These are phyloP conservation scores for Hemaris fuciformis DNA, from an alignment of 2,888 invertebrate species.

Conservation along the genomic window DNA sequence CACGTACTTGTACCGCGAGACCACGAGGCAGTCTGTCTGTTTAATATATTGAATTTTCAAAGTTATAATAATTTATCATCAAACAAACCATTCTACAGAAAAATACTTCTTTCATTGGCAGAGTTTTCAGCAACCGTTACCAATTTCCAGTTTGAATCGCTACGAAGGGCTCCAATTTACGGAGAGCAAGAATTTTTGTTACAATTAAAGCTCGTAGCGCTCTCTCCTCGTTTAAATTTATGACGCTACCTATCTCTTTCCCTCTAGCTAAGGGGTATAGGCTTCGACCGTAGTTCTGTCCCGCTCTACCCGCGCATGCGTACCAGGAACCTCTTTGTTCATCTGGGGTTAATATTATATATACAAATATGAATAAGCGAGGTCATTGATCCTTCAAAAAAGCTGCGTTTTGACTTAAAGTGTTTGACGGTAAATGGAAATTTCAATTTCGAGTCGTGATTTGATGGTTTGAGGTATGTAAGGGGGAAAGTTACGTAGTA, in stretches of 20 bases:
- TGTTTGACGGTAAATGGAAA: too few relatives aligned
- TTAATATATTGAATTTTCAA: too few relatives aligned
- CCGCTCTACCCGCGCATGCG: conserved; percentile 45
- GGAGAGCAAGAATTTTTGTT: neutral
- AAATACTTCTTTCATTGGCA: too few relatives aligned
- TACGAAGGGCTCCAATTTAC: neutral
- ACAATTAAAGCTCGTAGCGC: conserved; percentile 5
- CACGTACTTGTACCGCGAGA: too few relatives aligned
- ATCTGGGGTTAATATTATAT: conserved; percentile 17
- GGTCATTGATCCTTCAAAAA: conserved; percentile 11
- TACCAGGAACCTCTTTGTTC: conserved; percentile 38
- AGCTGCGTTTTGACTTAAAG: conserved; percentile 10
- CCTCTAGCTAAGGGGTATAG: conserved; percentile 15
- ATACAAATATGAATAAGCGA: conserved; percentile 16
- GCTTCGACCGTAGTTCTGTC: conserved; percentile 38
- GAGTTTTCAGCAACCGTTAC: neutral
- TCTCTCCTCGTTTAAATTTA: conserved; percentile 42
- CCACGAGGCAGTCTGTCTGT: too few relatives aligned
- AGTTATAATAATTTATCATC: too few relatives aligned
- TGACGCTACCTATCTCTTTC: conserved; percentile 36
- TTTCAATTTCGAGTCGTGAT: too few relatives aligned
- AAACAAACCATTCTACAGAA: too few relatives aligned
- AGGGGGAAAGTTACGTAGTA: too few relatives aligned
- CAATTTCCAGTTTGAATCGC: neutral
- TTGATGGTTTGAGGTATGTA: too few relatives aligned